phyloP scores from a whole-genome alignment of 2,797 vertebrate genomes.

The Acanthurus lineatus region DNA sequence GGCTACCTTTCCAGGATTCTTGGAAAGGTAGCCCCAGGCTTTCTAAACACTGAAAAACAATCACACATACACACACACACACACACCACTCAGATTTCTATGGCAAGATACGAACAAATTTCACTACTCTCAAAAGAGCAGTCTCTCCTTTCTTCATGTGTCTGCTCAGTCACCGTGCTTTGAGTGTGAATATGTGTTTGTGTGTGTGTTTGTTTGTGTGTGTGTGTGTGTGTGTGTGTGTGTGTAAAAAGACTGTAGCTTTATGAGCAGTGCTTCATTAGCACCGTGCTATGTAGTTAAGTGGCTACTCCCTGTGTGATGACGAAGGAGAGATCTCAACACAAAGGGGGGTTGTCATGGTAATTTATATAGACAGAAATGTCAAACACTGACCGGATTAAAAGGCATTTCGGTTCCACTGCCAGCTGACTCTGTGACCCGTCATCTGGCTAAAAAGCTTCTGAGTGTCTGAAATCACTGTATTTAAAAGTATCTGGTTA shows the following conservation, averaged over 20 bases:
- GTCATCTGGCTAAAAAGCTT: slow-evolving; percentile 60
- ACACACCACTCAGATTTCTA: slow-evolving; percentile 56
- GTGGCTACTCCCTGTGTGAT: slow-evolving; percentile 46
- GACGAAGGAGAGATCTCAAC: slow-evolving; percentile 47
- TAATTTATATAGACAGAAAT: slow-evolving; percentile 66
- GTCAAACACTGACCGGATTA: slow-evolving; percentile 57
- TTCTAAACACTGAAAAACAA: slow-evolving; percentile 13
- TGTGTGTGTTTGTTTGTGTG: background rate
- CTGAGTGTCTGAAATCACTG: slow-evolving; percentile 56
- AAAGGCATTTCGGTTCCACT: slow-evolving; percentile 50
- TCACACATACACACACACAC: slow-evolving; percentile 8
- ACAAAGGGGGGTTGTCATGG: slow-evolving; percentile 71
- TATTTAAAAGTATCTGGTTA: slow-evolving; percentile 57
- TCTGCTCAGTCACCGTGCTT: background rate
- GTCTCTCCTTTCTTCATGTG: slow-evolving; percentile 12
- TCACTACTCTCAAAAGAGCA: slow-evolving; percentile 43
- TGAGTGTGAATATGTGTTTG: slow-evolving; percentile 11
- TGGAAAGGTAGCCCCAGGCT: slow-evolving; percentile 19
- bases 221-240: background rate
- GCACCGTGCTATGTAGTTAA: slow-evolving; percentile 46
- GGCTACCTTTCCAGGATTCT: slow-evolving; percentile 6
- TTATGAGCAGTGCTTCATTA: slow-evolving; percentile 59
- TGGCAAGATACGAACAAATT: slow-evolving; percentile 55
- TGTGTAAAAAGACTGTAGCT: slow-evolving; percentile 3
- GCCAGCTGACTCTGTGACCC: slow-evolving; percentile 49